Conservation (phyloP, 1,140 invertebrate genomes). For the Drosophila obscura region DNA sequence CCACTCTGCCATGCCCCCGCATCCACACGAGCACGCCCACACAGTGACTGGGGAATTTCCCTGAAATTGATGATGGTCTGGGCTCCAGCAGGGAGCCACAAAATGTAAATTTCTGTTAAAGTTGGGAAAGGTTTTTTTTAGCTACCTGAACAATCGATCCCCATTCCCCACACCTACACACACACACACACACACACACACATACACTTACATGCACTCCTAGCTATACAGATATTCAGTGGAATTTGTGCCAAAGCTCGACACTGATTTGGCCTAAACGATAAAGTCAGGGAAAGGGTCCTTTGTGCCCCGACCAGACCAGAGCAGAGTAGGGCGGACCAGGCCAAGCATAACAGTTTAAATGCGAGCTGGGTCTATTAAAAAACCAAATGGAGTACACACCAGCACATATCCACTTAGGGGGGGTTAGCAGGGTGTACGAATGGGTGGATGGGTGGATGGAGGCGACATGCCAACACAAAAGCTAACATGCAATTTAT, state of each 20-base stretch:
- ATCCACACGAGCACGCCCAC: conserved; percentile 9
- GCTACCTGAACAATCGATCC: conserved; percentile 41
- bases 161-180: neutral
- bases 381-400: conserved; percentile 80
- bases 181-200: conserved; percentile 2
- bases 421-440: neutral
- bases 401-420: conserved; percentile 48
- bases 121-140: conserved; percentile 23
- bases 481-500: conserved; percentile 82
- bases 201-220: neutral
- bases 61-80: conserved; percentile 57
- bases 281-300: conserved; percentile 68
- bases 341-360: conserved; percentile 81
- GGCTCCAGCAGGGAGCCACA: conserved; percentile 14
- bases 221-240: conserved; percentile 1
- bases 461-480: conserved; percentile 37
- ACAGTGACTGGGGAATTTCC: conserved; percentile 28
- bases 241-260: conserved; percentile 58
- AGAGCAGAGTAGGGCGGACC: conserved; percentile 18
- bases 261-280: conserved; percentile 78
- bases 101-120: conserved; percentile 42
- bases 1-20: conserved; percentile 4
- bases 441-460: neutral
- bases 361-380: conserved; percentile 78
- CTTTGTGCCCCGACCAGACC: conserved; percentile 53